Evolutionary conservation across 2,113 vertebrate species (phyloP), one percentile per base, ranked within the genome.

Genomic region (Cyprinodon tularosa): DNA sequence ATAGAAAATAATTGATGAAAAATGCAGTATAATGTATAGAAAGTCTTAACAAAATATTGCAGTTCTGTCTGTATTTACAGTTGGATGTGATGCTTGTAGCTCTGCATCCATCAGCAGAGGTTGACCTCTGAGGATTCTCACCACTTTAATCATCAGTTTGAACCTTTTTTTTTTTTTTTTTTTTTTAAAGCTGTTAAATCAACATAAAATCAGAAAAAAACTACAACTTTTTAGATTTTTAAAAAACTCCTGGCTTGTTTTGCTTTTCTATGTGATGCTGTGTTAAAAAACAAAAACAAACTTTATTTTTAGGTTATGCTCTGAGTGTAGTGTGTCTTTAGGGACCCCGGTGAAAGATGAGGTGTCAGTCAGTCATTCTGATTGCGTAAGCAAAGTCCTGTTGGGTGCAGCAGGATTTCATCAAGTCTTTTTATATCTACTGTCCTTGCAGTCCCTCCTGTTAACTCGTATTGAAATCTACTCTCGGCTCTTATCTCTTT

Each of bases 291-390:
- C 42, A 10, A 62, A 62, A 9, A 17, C 71, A 36, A 4, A 36
- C 29, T 0, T 3, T 80, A 79, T 83, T 75, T 78, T 74, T 80
- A 77, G 71, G 17, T 72, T 64, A 39, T 74, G 12, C 72, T 42
- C 63, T 0, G n/a, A n/a, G 68, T 62, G 40, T 81, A 62, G 0
- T 38, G 53, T 88, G 53, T 72, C 81, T 42, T 59, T 4, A 2
- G 29, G 47, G 64, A 68, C 78, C 50, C 0, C 48, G 65, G 17
- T 20, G 62, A 78, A 62, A 60, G 39, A 72, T 66, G 68, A 78
- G 63, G 45, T 45, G 65, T 6, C 67, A 7, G 36, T 8, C n/a
- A 42, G 15, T 71, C 39, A 63, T n/a, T 62, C 74, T 48, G 75
- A 60, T 78, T 84, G 75, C 63, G 8, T 68, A 75, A 84, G 57